Base-by-base conservation (phyloP, 2,113 vertebrate species). In the Bufo gargarizans region DNA sequence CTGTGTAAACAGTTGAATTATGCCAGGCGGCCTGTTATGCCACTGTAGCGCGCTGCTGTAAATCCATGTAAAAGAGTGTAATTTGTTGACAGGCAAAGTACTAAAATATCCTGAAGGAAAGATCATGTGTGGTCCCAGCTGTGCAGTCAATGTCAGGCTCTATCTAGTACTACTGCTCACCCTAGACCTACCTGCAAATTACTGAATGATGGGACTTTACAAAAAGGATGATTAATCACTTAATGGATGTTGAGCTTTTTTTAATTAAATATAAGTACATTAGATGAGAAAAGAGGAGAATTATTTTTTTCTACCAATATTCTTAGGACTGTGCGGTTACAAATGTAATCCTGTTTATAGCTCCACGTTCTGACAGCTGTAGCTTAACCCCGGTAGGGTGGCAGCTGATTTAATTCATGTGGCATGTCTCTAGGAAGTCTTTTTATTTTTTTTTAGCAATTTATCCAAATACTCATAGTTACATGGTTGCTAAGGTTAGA, bases 51-150 rank as follows among this genome's bases (percentile, higher is more conserved):
- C 4, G 12, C 45, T 71, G 50, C 0, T 80, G 86, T 33, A 88
- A 59, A 77, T 89, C 90, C 89, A 74, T 49, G 69, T 0, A 85
- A n/a, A 43, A 89, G 14, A 91, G 7, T 10, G 9, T 63, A 77
- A 90, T 58, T 63, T 90, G 83, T 74, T 91, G 91, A 91, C 88
- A 91, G 59, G 82, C 74, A 89, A 67, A 91, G 63, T 89, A 91
- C 61, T 55, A 89, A 87, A 90, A 71, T 78, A 87, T 85, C 86
- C 89, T 88, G 20, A 90, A 91, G 71, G 16, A 82, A 67, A 69
- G 43, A 55, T 91, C 85, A 58, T 17, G 58, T 90, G 91, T 89
- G 88, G 82, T 90, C 91, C 90, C 72, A 12, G 59, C 87, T 81
- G 17, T 59, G 71, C 20, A 89, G 6, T 88, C 78, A 88, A 53